Conservation (phyloP, 2,113 vertebrate genomes). For the Meleagris gallopavo region DNA sequence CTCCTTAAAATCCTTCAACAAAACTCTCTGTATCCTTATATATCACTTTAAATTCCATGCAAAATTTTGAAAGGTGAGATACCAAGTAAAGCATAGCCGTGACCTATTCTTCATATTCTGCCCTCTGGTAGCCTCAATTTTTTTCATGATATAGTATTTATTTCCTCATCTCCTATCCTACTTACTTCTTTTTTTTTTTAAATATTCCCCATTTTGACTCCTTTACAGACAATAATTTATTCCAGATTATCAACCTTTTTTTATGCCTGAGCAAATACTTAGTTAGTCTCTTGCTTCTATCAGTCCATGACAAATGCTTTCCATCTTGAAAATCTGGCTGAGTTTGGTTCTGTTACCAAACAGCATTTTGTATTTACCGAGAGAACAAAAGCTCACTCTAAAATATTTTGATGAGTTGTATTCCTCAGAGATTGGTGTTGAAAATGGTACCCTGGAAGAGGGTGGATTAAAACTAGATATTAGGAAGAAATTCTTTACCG, state of each 20-base stretch:
- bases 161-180: not conserved
- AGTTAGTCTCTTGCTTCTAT: not conserved
- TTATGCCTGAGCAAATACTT: not conserved
- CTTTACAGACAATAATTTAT: not conserved
- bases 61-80: not conserved
- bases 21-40: not conserved
- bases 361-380: not conserved
- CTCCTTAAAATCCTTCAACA: not conserved
- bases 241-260: not conserved
- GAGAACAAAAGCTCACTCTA: not conserved
- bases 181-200: not conserved
- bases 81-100: not conserved
- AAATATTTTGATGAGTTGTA: not conserved
- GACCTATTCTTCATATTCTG: not conserved
- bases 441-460: too few species aligned
- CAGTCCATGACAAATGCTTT: not conserved
- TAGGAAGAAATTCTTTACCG: too few species aligned
- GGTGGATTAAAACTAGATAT: too few species aligned
- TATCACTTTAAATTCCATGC: not conserved
- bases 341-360: not conserved
- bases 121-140: not conserved
- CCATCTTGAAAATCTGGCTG: not conserved
- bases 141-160: not conserved
- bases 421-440: too few species aligned
- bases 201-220: not conserved